phyloP scores from a whole-genome alignment of 2,888 invertebrate genomes.

The Drosophila barbarae region DNA sequence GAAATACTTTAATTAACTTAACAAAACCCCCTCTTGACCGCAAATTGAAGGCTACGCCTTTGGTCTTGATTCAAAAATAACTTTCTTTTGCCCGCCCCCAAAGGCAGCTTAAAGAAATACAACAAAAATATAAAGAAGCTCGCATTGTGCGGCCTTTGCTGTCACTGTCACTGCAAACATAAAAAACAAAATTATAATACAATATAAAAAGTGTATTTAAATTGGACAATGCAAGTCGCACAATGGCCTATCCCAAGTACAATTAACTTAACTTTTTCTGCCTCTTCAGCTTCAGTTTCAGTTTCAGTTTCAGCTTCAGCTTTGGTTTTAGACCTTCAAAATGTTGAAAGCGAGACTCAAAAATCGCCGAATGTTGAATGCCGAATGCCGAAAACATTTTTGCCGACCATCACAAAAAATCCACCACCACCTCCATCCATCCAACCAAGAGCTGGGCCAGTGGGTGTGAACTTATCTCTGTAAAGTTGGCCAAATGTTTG shows the following conservation, averaged over 20 bases:
- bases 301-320: not conserved
- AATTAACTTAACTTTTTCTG: constrained; percentile 40
- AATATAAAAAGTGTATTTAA: constrained; percentile 35
- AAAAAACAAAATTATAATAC: constrained; percentile 34
- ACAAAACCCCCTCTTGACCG: constrained; percentile 3
- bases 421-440: constrained; percentile 7
- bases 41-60: constrained; percentile 23
- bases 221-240: constrained; percentile 39
- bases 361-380: constrained; percentile 20
- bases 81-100: constrained; percentile 40
- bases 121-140: constrained; percentile 16
- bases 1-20: constrained; percentile 5
- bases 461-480: constrained; percentile 60
- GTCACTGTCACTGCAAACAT: constrained; percentile 30
- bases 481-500: constrained; percentile 45
- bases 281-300: constrained; percentile 23
- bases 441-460: constrained; percentile 16
- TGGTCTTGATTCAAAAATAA: constrained; percentile 21
- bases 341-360: constrained; percentile 59
- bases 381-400: constrained; percentile 40
- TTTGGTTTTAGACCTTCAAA: constrained; percentile 62
- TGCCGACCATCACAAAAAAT: constrained; percentile 28
- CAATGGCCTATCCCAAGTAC: constrained; percentile 34
- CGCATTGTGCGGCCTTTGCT: constrained; percentile 34
- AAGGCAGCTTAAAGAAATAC: constrained; percentile 1